Evolutionary conservation across 2,113 vertebrate genomes (phyloP).

Genomic region (Rhinopithecus roxellana): DNA sequence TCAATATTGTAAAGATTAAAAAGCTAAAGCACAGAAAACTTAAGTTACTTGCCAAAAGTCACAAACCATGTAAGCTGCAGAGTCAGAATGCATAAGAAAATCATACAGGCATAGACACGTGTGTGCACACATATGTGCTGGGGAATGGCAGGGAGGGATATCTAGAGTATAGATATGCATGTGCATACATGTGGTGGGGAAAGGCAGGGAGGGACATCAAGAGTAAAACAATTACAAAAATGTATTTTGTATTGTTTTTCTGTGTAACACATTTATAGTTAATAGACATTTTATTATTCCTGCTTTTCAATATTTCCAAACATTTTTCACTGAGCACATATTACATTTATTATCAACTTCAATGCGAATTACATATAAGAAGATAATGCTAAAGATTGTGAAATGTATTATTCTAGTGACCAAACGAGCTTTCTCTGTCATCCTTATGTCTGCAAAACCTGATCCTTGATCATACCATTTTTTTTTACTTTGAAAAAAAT

Average conservation of each 20-base stretch:
- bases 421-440: background rate
- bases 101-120: background rate
- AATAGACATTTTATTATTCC: background rate
- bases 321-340: background rate
- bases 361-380: background rate
- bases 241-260: background rate
- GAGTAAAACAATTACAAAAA: background rate
- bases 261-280: background rate
- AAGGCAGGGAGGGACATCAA: background rate
- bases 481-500: background rate
- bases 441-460: background rate
- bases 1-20: background rate
- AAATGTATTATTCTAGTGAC: background rate
- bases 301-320: conserved; percentile 20
- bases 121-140: too few relatives aligned
- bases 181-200: too few relatives aligned
- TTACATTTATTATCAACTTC: background rate
- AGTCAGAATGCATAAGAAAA: background rate
- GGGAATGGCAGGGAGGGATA: background rate
- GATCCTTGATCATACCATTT: background rate
- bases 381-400: background rate
- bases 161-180: background rate
- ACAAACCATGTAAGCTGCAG: background rate
- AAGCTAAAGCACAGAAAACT: background rate
- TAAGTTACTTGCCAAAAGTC: background rate